Conservation (phyloP, 2,888 invertebrate genomes). For the Phalera bucephala region DNA sequence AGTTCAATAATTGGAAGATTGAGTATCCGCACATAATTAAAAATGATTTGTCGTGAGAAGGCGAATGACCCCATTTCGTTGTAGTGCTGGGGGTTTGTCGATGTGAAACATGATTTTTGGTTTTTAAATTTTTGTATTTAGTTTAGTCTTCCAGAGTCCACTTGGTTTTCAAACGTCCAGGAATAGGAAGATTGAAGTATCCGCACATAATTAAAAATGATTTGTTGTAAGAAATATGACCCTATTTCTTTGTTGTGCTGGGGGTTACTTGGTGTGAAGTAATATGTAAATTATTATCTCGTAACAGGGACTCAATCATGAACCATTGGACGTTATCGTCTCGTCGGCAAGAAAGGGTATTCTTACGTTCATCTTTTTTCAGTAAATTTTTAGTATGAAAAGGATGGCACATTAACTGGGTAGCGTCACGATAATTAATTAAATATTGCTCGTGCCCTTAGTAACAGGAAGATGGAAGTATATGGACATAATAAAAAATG, state of each 20-base stretch:
- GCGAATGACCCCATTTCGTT: slow-evolving; percentile 72
- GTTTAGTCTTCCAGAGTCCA: too few species aligned
- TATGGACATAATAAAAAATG: slow-evolving; percentile 79
- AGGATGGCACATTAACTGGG: too few species aligned
- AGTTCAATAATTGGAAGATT: slow-evolving; percentile 66
- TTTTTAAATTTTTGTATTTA: too few species aligned
- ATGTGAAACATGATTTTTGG: slow-evolving; percentile 6
- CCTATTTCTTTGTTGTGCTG: slow-evolving; percentile 65
- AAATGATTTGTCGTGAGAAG: slow-evolving; percentile 75
- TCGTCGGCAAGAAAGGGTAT: too few species aligned
- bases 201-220: slow-evolving; percentile 79
- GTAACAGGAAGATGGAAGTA: slow-evolving; percentile 72
- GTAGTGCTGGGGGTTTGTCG: slow-evolving; percentile 50
- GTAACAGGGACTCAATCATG: too few species aligned
- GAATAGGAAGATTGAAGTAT: slow-evolving; percentile 74
- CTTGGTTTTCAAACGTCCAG: slow-evolving; percentile 52
- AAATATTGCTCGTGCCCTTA: slow-evolving; percentile 53
- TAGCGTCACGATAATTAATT: too few species aligned
- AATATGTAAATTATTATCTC: too few species aligned
- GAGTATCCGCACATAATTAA: slow-evolving; percentile 76
- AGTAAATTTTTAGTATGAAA: too few species aligned
- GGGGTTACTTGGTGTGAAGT: slow-evolving; percentile 20
- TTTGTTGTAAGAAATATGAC: slow-evolving; percentile 74
- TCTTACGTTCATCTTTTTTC: too few species aligned
- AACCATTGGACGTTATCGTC: too few species aligned